Base-by-base conservation (phyloP, 2,797 vertebrate genomes). In the Paguma larvata region DNA sequence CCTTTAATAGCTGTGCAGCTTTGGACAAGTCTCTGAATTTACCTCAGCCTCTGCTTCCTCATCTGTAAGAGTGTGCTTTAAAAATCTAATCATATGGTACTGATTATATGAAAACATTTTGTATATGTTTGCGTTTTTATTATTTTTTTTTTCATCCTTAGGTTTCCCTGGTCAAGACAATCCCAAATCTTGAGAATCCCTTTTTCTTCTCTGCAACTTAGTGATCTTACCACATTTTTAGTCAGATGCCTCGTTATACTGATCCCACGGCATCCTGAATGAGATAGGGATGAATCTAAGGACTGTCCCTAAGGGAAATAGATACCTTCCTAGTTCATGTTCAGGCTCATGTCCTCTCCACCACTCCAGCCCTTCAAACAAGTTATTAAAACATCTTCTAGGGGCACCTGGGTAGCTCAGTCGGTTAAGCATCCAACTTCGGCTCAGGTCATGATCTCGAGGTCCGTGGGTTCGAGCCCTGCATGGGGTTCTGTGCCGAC, bases 141-240 rank as follows among this genome's bases (percentile, higher is more conserved):
- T 93, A 38, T 79, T 88, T 19, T 62, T 21, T 32, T 32, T 89
- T 85, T 56, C 62, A 80, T 65, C 65, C 46, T 97, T 79, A 79
- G 46, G 51, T 62, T 89, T 92, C 62, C 38, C 53, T 80, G 25
- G 68, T 87, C 63, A 93, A 72, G 16, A 89, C 10, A 90, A 44
- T 77, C 59, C 30, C 46, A 84, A 59, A 23, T 89, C n/a, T n/a
- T n/a, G n/a, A n/a, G n/a, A n/a, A n/a, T 91, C 85, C 53, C 34
- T 80, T 34, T n/a, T 95, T 96, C 77, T 96, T 77, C 79, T 92
- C 32, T 90, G 30, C 67, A 95, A 59, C 30, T 85, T 77, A 30
- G 77, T 34, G 19, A 67, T 73, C 56, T 63, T 68, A 56, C 32
- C 32, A 67, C 38, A 87, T 87, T 86, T 86, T 85, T 51, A 85